Base-by-base conservation (phyloP, 2,113 vertebrate genomes). In the Forbesichthys agassizii region DNA sequence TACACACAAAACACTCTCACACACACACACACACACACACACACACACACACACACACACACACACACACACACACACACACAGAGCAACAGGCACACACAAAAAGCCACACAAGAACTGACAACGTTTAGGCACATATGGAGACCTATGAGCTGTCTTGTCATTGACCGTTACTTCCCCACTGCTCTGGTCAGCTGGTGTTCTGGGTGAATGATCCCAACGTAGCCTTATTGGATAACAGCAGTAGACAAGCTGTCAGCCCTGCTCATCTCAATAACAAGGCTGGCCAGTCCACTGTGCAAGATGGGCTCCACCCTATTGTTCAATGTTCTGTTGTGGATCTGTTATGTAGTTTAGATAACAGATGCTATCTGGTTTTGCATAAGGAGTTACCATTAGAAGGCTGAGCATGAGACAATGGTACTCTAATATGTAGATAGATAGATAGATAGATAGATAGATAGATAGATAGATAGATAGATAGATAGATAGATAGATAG, bases 231-330 rank as follows among this genome's bases (percentile, higher is more conserved):
- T 68, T 11, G 70, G 49, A 83, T 89, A 88, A 90, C 72, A 71
- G 69, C 71, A 84, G 81, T 68, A 68, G 86, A 90, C 90, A 90
- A 78, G 79, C 88, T 92, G 88, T 86, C 82, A 81, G 72, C 48
- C 67, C 78, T 48, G 78, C 68, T 91, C 74, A 84, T 85, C 79
- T 75, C 84, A 84, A 52, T 73, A 88, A 86, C 67, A 76, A 65
- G 87, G 79, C 82, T 64, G 77, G 42, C 68, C 75, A 14, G 73
- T 74, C 69, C 52, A 10, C 65, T 83, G 55, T 48, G 82, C 86
- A 62, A 74, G 73, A 79, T 55, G 59, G 55, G 73, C 74, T 78
- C 74, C 78, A 68, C 68, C 52, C 74, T 62, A 48, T 64, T 42
- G 71, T 59, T 66, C 16, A 18, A 48, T 61, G 46, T 71, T 27